Base-by-base conservation (phyloP, 2,797 vertebrate species). In the Microchirus variegatus region DNA sequence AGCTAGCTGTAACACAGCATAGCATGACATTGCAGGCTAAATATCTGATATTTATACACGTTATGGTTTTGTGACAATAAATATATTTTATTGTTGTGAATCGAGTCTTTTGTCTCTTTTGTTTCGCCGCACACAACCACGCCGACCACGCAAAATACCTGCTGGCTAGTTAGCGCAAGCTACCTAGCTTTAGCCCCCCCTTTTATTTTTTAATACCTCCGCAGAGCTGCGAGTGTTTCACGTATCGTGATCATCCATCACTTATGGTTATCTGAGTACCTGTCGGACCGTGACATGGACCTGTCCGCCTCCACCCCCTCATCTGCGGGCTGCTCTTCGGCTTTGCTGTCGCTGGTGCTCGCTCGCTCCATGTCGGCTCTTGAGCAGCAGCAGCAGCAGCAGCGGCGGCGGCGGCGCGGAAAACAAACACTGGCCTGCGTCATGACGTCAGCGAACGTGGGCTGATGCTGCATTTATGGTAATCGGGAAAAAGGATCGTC, bases 211-310 rank as follows among this genome's bases (percentile, higher is more conserved):
- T 48, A n/a, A n/a, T n/a, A n/a, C 2, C 0, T 13, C 14, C 0
- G 3, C 44, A 9, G 14, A 2, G 13, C 8, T 12, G 19, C 0
- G 5, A 0, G 3, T 10, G n/a, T 42, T 13, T 13, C 12, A 42
- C 41, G 6, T 42, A 4, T 42, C 12, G 5, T 2, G 5, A 42
- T 14, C 31, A 31, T 14, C 16, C 4, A 4, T 16, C 43, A 17
- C 3, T 11, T 46, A 42, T 16, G 9, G 4, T 31, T 31, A 31
- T 31, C 2, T 1, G 22, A 19, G 41, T 73, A 94, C 92, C 93
- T 93, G 87, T 91, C 90, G 4, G 90, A 87, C 66, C 87, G 82
- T 0, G 78, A 79, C 67, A 84, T 52, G 5, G 78, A 72, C 15
- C 72, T 50, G 41, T 90, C 91, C 9, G 74, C 78, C 1, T 85